These are phyloP conservation scores for Camarhynchus parvulus DNA, from an alignment of 2,113 vertebrate species.

Conservation along the genomic window DNA sequence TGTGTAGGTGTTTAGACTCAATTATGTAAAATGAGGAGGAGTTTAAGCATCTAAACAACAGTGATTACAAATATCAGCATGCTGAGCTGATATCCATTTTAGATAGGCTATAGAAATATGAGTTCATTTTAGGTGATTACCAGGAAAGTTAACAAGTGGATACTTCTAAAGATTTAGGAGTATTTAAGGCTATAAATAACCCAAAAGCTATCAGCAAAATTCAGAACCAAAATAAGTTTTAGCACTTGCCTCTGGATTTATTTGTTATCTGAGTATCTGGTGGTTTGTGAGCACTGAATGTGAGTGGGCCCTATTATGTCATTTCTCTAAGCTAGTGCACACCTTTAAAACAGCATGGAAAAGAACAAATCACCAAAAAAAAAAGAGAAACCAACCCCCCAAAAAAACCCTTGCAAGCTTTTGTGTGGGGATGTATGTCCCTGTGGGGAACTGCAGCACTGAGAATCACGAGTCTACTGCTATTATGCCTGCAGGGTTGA, in stretches of 20 bases:
- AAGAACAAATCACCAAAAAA: background rate
- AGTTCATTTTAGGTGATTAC: background rate
- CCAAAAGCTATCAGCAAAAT: background rate
- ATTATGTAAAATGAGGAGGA: background rate
- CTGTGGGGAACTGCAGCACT: background rate
- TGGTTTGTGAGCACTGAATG: background rate
- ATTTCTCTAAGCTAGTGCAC: background rate
- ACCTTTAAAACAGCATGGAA: background rate
- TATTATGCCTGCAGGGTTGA: background rate
- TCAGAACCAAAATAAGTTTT: background rate
- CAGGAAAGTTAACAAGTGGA: background rate
- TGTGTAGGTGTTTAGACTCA: background rate
- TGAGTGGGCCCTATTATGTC: background rate
- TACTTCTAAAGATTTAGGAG: background rate
- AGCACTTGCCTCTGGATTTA: background rate
- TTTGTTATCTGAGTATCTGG: background rate
- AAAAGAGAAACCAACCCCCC: too few relatives aligned
- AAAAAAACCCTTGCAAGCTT: background rate
- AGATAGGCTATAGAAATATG: background rate
- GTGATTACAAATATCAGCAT: background rate
- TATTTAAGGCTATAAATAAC: background rate
- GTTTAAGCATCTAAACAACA: background rate
- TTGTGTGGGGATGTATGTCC: conserved; percentile 21
- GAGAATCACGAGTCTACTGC: conserved; percentile 1
- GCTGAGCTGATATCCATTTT: background rate